phyloP scores from a whole-genome alignment of 2,888 invertebrate genomes.

The Chrysolina americana region DNA sequence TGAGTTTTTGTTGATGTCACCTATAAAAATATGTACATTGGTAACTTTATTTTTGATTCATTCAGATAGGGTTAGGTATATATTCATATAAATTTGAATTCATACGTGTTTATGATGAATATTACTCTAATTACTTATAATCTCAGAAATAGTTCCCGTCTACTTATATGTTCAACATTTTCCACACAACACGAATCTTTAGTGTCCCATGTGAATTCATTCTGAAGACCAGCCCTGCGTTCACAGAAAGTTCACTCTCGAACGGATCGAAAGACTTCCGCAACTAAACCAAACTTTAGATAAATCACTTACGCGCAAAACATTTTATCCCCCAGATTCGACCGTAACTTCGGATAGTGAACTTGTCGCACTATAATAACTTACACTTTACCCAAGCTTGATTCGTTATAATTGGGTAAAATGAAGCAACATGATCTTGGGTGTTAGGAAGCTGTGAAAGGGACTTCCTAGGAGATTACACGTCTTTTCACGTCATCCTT shows the following conservation, averaged over 20 bases:
- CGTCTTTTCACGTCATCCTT: slow-evolving; percentile 57
- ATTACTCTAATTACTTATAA: too few species aligned
- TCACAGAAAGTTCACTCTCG: neutral
- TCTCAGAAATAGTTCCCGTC: too few species aligned
- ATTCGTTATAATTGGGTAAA: slow-evolving; percentile 34
- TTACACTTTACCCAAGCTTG: neutral
- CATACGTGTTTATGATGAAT: too few species aligned
- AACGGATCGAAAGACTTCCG: neutral
- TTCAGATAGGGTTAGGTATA: too few species aligned
- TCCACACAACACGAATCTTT: too few species aligned
- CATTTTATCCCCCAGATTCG: slow-evolving; percentile 9
- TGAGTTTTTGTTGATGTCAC: too few species aligned
- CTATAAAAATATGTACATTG: too few species aligned
- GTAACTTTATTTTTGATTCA: too few species aligned
- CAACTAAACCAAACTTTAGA: slow-evolving; percentile 5
- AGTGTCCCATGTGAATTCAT: too few species aligned
- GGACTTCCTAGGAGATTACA: slow-evolving; percentile 58
- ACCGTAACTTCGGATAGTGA: neutral
- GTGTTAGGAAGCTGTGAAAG: slow-evolving; percentile 46
- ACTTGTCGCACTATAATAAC: slow-evolving; percentile 5
- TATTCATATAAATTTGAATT: too few species aligned
- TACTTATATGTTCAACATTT: too few species aligned
- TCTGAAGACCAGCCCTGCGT: too few species aligned
- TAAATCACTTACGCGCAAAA: slow-evolving; percentile 15
- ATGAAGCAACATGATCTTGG: slow-evolving; percentile 54